These are phyloP conservation scores for Helicoverpa assulta DNA, from an alignment of 2,888 invertebrate species.

Conservation along the genomic window DNA sequence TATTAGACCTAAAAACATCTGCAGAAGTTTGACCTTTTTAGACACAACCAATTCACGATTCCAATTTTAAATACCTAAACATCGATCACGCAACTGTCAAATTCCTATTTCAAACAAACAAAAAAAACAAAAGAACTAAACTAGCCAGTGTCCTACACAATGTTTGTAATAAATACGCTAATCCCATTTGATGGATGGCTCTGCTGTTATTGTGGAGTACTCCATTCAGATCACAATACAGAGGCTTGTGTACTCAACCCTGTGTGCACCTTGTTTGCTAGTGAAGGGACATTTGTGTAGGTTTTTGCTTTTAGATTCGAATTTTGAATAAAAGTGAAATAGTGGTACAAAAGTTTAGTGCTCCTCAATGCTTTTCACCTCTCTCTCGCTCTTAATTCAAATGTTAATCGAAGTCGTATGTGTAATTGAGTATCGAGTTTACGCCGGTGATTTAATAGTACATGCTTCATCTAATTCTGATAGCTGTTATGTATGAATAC, in stretches of 20 bases:
- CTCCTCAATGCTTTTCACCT: no score
- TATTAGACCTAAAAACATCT: no score
- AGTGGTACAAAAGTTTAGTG: not conserved
- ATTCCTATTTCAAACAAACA: not conserved
- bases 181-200: constrained; percentile 55
- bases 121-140: constrained; percentile 7
- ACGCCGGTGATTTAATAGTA: no score
- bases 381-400: no score
- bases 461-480: no score
- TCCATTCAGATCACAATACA: constrained; percentile 42
- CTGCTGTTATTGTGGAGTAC: constrained; percentile 33
- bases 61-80: not conserved
- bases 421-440: no score
- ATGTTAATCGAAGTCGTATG: no score
- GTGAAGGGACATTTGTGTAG: constrained; percentile 22
- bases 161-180: constrained; percentile 33
- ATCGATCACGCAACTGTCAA: not conserved
- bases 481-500: no score
- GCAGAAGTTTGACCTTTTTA: no score
- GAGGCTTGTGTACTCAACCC: constrained; percentile 31
- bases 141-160: constrained; percentile 17
- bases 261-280: constrained; percentile 18
- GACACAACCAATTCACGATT: no score
- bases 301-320: not conserved
- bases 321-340: not conserved